Percentiles rank a stretch among this genome's conserved stretches.
Evolutionary conservation across 1,140 invertebrate species (phyloP).

Genomic region (Drosophila truncata): DNA sequence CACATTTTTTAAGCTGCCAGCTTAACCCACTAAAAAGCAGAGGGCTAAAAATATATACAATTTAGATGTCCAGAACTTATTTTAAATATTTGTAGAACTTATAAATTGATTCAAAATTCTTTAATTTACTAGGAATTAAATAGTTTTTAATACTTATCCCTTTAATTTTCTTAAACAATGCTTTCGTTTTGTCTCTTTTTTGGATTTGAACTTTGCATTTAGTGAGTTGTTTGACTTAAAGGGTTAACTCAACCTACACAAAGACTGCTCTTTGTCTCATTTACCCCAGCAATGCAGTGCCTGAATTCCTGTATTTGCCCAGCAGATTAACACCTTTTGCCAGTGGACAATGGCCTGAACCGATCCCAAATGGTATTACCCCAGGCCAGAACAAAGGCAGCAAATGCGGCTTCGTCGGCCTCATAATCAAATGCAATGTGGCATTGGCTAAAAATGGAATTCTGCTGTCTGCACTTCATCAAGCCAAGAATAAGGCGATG

Average conservation of each 20-base stretch:
- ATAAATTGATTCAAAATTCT: neutral
- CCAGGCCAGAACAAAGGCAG: slow-evolving; percentile 14
- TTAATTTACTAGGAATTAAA: no score
- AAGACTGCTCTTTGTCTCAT: slow-evolving; percentile 33
- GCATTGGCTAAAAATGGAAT: slow-evolving; percentile 82
- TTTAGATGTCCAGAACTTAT: fast-evolving
- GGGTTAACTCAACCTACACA: slow-evolving; percentile 23
- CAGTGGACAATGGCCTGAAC: slow-evolving; percentile 30
- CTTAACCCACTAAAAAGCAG: neutral
- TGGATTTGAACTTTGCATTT: neutral
- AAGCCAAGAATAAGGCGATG: slow-evolving; percentile 14
- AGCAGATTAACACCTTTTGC: slow-evolving; percentile 72
- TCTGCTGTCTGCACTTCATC: slow-evolving; percentile 79
- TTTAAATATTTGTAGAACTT: neutral
- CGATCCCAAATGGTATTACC: slow-evolving; percentile 15
- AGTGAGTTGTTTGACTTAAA: neutral
- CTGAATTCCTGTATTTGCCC: slow-evolving; percentile 53
- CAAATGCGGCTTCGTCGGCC: slow-evolving; percentile 34
- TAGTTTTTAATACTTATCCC: neutral
- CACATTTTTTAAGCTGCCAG: neutral
- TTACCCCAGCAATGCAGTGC: slow-evolving; percentile 1
- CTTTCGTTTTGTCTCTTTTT: neutral
- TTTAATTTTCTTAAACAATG: neutral
- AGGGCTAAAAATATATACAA: neutral
- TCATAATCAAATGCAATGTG: slow-evolving; percentile 81